Conservation (phyloP, 2,113 vertebrate genomes). For the Chlorodrepanis virens region DNA sequence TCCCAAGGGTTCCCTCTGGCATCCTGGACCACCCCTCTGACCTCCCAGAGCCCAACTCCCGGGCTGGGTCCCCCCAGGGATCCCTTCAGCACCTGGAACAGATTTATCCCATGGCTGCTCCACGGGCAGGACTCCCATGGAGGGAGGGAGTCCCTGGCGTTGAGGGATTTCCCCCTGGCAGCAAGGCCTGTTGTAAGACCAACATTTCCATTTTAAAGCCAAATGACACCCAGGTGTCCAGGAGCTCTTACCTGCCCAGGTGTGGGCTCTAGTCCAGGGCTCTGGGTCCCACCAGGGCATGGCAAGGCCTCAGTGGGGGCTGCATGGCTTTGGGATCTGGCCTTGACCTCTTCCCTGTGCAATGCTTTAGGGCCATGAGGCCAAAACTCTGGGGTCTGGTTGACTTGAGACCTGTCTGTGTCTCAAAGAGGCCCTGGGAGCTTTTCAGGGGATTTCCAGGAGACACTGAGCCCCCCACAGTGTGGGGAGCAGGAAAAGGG, state of each 20-base stretch:
- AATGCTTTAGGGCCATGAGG: background rate
- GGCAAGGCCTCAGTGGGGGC: fast-evolving
- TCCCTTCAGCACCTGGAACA: fast-evolving
- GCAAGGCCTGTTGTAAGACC: fast-evolving
- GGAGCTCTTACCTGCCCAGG: background rate
- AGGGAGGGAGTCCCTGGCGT: background rate
- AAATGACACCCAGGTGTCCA: background rate
- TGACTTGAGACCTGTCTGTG: background rate
- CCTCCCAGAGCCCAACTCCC: background rate
- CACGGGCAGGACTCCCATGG: fast-evolving
- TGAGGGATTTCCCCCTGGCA: background rate
- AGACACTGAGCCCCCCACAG: background rate
- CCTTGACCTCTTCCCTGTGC: background rate
- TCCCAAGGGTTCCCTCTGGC: too few species aligned
- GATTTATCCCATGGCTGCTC: background rate
- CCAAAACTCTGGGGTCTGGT: fast-evolving
- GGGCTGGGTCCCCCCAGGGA: background rate
- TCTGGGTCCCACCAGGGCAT: background rate
- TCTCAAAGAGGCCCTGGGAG: background rate
- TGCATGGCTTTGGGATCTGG: fast-evolving
- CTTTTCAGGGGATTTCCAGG: background rate
- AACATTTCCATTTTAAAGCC: background rate
- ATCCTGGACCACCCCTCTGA: too few species aligned
- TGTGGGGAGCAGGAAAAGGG: background rate
- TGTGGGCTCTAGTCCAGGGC: background rate